Percentiles rank a stretch among this genome's conserved stretches.
Conservation (phyloP, 2,797 vertebrate genomes). For the Cyprinodon diabolis region DNA sequence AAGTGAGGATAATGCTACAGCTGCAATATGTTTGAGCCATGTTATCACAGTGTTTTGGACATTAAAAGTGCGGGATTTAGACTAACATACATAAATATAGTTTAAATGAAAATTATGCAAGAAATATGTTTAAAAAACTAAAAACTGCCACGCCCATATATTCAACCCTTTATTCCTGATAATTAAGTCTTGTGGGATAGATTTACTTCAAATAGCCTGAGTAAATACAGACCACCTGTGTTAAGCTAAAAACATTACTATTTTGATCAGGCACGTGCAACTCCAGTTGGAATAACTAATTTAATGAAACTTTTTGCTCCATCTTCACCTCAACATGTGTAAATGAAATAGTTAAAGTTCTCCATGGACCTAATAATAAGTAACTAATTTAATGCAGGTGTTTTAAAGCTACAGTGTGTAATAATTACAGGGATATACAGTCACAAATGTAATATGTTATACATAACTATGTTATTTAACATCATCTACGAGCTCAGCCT, state of each 20-base stretch:
- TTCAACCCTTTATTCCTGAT: neutral
- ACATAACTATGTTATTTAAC: too few relatives aligned
- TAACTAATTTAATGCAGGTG: neutral
- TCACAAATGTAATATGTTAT: too few relatives aligned
- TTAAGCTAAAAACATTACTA: neutral
- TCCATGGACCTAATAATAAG: neutral
- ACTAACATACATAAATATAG: neutral
- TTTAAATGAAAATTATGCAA: neutral
- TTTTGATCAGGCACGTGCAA: neutral
- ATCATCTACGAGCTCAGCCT: too few relatives aligned
- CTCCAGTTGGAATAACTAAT: too few relatives aligned
- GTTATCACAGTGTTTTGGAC: slow-evolving; percentile 22
- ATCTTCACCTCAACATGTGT: neutral
- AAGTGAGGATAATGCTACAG: slow-evolving; percentile 51
- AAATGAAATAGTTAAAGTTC: neutral
- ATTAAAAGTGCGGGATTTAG: slow-evolving; percentile 19
- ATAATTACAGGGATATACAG: too few relatives aligned
- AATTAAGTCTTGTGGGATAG: neutral
- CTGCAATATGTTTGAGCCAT: slow-evolving; percentile 8
- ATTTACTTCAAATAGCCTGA: neutral
- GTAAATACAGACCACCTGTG: too few relatives aligned
- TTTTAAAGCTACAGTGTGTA: too few relatives aligned
- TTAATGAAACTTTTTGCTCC: neutral
- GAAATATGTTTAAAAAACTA: neutral
- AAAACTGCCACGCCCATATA: neutral